Evolutionary conservation across 2,797 vertebrate species (phyloP), one percentile per base, ranked within the genome.

Genomic region (Austrolebias charrua): DNA sequence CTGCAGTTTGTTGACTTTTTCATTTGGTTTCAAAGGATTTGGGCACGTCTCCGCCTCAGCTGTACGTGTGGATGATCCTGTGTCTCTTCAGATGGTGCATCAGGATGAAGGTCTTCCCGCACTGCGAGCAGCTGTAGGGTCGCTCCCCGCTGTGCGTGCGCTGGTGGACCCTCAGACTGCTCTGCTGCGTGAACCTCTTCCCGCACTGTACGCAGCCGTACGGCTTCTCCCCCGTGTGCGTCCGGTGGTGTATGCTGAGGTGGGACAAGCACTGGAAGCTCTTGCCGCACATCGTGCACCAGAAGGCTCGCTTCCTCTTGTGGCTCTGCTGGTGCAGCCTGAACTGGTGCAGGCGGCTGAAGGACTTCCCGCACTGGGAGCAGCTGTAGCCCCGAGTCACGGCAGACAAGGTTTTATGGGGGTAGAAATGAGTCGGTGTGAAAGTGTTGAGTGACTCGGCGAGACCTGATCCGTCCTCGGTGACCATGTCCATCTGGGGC

Each of bases 171-270:
- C 89, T 80, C 73, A 92, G 87, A 43, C 90, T 92, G 85, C 91
- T 91, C 83, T 91, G 90, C 84, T 92, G 90, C 52, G 91, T 91
- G 80, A 93, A 92, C 63, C 90, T 66, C 80, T 92, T 92, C 19
- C 91, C 91, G 18, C 91, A 92, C 63, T 89, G 88, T 0, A 75
- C 73, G 45, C 91, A 92, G 0, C 83, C 82, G 53, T 86, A 92
- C 0, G 90, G 91, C 74, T 89, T 92, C 84, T 92, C 91, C 3
- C 91, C 91, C 2, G 90, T 92, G 84, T 92, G 91, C 4, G 90
- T 91, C 14, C 90, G 86, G 76, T 92, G 83, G 82, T 92, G 91
- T 3, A 90, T 91, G 86, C 85, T 89, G 64, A 92, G 90, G 73
- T 92, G 91, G 2, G 91, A 92, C 2, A 86, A 88, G 8, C 90